phyloP scores from a whole-genome alignment of 2,797 vertebrate genomes.

The Meda fulgida region DNA sequence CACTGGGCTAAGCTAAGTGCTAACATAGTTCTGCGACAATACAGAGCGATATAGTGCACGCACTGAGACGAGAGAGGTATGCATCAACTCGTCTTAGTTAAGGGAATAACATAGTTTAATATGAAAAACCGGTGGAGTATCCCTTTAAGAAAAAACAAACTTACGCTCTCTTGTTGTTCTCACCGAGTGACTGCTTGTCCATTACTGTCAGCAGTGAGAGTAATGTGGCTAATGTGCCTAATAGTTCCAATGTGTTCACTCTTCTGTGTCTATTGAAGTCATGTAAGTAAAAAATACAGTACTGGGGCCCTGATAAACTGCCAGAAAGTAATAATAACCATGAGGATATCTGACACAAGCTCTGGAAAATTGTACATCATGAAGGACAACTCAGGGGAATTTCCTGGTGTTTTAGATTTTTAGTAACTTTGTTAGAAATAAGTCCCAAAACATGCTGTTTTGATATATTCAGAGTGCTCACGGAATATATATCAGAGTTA shows the following conservation, averaged over 20 bases:
- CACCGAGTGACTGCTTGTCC: too few species aligned
- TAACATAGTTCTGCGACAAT: too few species aligned
- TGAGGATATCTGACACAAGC: slow-evolving; percentile 5
- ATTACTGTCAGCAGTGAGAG: slow-evolving; percentile 12
- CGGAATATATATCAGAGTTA: too few species aligned
- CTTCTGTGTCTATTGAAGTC: slow-evolving; percentile 5
- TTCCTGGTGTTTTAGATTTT: slow-evolving; percentile 15
- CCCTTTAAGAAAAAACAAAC: too few species aligned
- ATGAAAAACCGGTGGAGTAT: too few species aligned
- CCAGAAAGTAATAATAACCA: slow-evolving; percentile 35
- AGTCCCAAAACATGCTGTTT: background rate
- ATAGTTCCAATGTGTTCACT: slow-evolving; percentile 36
- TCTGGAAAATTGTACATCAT: slow-evolving; percentile 33
- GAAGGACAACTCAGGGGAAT: background rate
- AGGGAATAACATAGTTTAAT: too few species aligned
- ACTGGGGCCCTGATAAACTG: background rate
- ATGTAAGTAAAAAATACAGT: slow-evolving; percentile 13
- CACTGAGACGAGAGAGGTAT: too few species aligned
- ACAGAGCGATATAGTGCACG: too few species aligned
- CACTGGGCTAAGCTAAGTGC: too few species aligned
- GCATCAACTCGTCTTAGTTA: too few species aligned
- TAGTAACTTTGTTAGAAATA: background rate
- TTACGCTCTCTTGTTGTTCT: too few species aligned
- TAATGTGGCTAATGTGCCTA: slow-evolving; percentile 8
- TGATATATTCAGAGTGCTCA: background rate